phyloP scores from a whole-genome alignment of 2,113 vertebrate species.

The Sterna hirundo region DNA sequence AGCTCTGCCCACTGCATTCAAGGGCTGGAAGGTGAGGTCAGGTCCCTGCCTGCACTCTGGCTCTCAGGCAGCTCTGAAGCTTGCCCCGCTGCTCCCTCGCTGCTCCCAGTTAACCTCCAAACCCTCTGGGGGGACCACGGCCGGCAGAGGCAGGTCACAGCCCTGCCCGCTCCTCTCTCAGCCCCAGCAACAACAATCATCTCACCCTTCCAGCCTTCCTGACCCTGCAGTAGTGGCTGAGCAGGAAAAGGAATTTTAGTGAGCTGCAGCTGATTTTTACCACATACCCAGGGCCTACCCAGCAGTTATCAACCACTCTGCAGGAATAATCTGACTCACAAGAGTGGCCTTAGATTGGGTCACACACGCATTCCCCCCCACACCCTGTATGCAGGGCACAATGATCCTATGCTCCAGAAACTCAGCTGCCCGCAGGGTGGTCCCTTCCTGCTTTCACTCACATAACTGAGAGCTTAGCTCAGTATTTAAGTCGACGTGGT shows the following conservation, averaged over 20 bases:
- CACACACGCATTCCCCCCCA: accelerated
- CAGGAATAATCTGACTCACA: background rate
- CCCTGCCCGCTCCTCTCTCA: background rate
- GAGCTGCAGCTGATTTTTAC: background rate
- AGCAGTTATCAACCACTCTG: background rate
- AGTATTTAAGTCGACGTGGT: background rate
- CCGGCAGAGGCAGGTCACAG: background rate
- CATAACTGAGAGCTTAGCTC: background rate
- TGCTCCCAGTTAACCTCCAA: background rate
- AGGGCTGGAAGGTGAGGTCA: background rate
- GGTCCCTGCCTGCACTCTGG: background rate
- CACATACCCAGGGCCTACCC: background rate
- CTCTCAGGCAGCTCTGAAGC: background rate
- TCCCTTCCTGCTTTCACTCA: background rate
- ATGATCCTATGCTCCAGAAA: background rate
- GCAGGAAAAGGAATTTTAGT: background rate
- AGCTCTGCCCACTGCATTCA: background rate
- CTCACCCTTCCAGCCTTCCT: background rate
- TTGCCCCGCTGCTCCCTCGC: background rate
- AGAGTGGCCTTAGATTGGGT: background rate
- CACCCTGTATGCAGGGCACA: background rate
- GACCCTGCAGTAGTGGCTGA: background rate
- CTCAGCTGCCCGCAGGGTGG: background rate
- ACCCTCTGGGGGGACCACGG: accelerated
- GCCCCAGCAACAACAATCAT: accelerated